phyloP scores from a whole-genome alignment of 1,140 invertebrate genomes.

The Drosophila miranda region DNA sequence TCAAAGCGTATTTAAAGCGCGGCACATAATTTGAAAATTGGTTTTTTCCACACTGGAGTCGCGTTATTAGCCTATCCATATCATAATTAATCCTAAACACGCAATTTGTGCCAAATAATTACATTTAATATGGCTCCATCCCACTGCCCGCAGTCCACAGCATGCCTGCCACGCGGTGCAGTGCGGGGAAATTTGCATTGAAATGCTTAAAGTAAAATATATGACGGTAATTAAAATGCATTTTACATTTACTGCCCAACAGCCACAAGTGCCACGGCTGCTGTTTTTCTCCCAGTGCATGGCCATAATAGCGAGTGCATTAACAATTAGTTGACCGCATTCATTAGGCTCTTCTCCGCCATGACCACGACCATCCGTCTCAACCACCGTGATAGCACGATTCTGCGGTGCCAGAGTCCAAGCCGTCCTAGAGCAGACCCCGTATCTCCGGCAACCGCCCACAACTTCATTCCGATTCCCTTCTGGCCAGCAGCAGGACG shows the following conservation, averaged over 20 bases:
- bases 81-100: conserved; percentile 81
- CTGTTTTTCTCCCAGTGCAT: conserved; percentile 41
- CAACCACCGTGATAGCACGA: conserved; percentile 15
- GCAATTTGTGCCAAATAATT: conserved; percentile 79
- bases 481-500: conserved; percentile 31
- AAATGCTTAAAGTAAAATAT: conserved; percentile 78
- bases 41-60: conserved; percentile 67
- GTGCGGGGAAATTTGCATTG: conserved; percentile 58
- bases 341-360: conserved; percentile 56
- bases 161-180: not conserved
- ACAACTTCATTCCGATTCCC: conserved; percentile 53
- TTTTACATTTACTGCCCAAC: conserved; percentile 58
- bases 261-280: conserved; percentile 20
- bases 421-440: conserved; percentile 36
- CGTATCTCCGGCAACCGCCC: conserved; percentile 45
- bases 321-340: conserved; percentile 79
- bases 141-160: conserved; percentile 21
- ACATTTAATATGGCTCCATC: conserved; percentile 62
- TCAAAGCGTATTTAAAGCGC: not conserved
- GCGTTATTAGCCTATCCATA: conserved; percentile 74
- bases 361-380: conserved; percentile 4
- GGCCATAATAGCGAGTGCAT: conserved; percentile 74
- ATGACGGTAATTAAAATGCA: conserved; percentile 76
- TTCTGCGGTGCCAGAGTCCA: conserved; percentile 3
- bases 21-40: conserved; percentile 69